Evolutionary conservation across 2,797 vertebrate species (phyloP), one percentile per base, ranked within the genome.

Genomic region (Danio choprae): DNA sequence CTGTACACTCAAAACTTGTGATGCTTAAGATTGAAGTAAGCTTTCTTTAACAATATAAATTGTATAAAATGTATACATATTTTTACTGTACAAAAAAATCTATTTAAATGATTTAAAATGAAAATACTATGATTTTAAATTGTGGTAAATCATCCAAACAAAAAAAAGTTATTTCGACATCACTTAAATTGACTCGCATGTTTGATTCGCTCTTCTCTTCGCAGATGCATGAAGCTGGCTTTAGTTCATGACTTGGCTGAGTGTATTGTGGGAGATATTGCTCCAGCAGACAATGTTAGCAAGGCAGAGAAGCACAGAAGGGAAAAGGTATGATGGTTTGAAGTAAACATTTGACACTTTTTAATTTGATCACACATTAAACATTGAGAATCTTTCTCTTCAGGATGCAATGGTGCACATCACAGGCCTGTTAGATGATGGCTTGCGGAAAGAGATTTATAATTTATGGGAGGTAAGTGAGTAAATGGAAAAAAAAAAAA

Each of bases 201-300:
- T 50, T n/a, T 63, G 12, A 55, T 59, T 13, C 20, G 9, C 51
- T 7, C n/a, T 86, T 77, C 3, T 76, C 6, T 41, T 77, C 84
- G n/a, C 84, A 99, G 98, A 87, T 99, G 98, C 85, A 91, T 99
- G 81, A 96, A 96, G 80, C 86, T 99, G 86, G 95, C 98, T 83
- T 90, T 99, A 84, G 96, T 99, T 85, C 98, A 99, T 1, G 98
- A 99, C 89, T 95, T 99, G 96, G 98, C 98, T 82, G 98, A 99
- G 85, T 97, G 96, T 90, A 98, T 99, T 85, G 98, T 98, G 85
- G 98, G 98, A 88, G 98, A 99, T 85, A 98, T 99, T 71, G 94
- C 98, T 68, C 98, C 98, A 12, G 90, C 94, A 69, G 98, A 99
- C 90, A 99, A 98, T 74, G n/a, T 99, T 84, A 95, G 95, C 81